Evolutionary conservation across 2,888 invertebrate species (phyloP), one percentile per base, ranked within the genome.

Genomic region (Nasonovia ribisnigri): DNA sequence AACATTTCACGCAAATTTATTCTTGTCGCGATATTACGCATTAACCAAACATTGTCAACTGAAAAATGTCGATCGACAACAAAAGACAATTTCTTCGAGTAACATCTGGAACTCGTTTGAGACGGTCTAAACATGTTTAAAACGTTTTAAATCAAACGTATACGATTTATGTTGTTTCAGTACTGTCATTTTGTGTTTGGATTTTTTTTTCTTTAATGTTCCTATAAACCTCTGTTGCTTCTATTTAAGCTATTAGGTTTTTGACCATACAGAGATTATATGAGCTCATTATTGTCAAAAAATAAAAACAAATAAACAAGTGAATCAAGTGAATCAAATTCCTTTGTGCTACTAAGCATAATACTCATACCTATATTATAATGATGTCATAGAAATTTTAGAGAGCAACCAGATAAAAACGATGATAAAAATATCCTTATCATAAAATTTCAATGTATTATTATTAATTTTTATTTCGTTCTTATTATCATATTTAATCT

Each of bases 101-200:
- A 84, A 36, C 91, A 91, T 92, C 86, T 87, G 86, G 86, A 92
- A 92, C 86, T 87, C 86, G 60, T 92, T 87, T 92, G 57, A 16
- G 36, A 36, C 24, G 86, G 86, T 87, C 60, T 48, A 48, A 60
- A 60, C 67, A 87, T 77, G 57, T 48, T 54, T 3, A 60, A 86
- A 87, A 86, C 86, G 46, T 60, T 86, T 60, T 46, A 36, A 92
- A 86, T 60, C 86, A 48, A 60, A 60, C 84, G 84, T 60, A 3
- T n/a, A 60, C 86, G 86, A 87, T 87, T 86, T 43, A 57, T 60
- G 42, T 24, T n/a, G 8, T 36, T 46, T 3, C 3, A 13, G 48
- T 24, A 6, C 36, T 26, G 29, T 54, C 84, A 42, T 84, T 51
- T 42, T 84, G n/a, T 13, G 84, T 26, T 60, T 29, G 91, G 57